Percentiles rank a stretch among this genome's conserved stretches.
These are phyloP conservation scores for Thinocorus orbignyianus DNA, from an alignment of 2,113 vertebrate species.

Conservation along the genomic window DNA sequence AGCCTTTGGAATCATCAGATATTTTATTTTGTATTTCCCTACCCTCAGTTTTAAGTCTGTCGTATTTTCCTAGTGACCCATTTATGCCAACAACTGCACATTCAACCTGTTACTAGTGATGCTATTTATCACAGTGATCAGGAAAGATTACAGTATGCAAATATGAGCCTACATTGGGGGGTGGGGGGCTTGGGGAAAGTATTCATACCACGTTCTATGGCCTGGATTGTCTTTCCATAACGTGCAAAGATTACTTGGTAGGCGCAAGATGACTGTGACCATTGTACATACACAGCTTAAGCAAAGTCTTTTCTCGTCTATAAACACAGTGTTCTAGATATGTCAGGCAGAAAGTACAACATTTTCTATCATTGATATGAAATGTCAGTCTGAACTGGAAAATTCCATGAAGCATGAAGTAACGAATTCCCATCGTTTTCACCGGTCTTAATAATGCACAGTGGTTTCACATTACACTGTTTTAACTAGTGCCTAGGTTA, in stretches of 20 bases:
- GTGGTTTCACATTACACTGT: not conserved
- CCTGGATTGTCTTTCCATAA: not conserved
- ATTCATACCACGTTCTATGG: not conserved
- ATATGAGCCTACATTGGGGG: not conserved
- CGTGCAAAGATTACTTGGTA: not conserved
- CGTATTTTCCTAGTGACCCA: not conserved
- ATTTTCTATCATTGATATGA: not conserved
- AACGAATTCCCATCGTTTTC: not conserved
- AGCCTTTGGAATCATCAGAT: not conserved
- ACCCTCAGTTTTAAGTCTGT: not conserved
- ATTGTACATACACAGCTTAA: rapidly evolving
- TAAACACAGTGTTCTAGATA: not conserved
- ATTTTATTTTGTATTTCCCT: not conserved
- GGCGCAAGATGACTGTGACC: not conserved
- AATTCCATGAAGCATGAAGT: not conserved
- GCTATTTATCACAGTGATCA: not conserved
- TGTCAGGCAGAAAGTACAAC: not conserved
- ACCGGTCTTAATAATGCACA: not conserved
- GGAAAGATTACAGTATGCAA: not conserved
- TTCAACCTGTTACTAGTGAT: not conserved
- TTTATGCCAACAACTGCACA: not conserved
- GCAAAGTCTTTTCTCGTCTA: not conserved
- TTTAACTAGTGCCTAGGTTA: not conserved
- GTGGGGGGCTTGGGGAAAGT: not conserved
- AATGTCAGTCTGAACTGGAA: not conserved